Base-by-base conservation (phyloP, 53 echinoderm and acorn worm species). In the Actinopyga echinites region DNA sequence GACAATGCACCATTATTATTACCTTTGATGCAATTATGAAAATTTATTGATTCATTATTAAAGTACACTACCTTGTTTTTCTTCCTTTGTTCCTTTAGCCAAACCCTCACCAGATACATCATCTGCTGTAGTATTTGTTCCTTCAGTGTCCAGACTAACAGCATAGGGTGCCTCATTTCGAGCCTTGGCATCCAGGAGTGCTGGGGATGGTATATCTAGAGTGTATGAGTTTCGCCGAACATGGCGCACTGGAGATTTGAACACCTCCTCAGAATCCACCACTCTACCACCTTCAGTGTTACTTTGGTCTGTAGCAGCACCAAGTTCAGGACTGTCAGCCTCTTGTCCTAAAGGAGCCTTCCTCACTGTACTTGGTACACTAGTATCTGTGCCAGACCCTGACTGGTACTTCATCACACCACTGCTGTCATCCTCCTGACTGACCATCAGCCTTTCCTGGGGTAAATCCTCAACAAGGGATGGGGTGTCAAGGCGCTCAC, bases 141-240 rank as follows among this genome's bases (percentile, higher is more conserved):
- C 3, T 42, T 34, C 9, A 13, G 23, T 30, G 56, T 77, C 77
- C 29, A 77, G 28, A 55, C 58, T 69, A 21, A 13, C 2, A 17
- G 44, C 81, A 34, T 89, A 86, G 3, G 97, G 93, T 56, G 93
- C 97, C 45, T 94, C 90, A 66, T 92, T 90, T 25, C 94, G 82
- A 8, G 92, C 86, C 83, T 97, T 87, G 12, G 97, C 97, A 86
- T 90, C 91, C 7, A 97, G 80, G 24, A 97, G 75, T 3, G 97
- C 97, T 9, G 97, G 97, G 5, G 97, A 97, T 1, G 97, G 94
- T 32, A 92, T 86, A 30, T 97, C 94, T 45, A 97, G 42, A 33
- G 97, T 97, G 84, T 97, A 97, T 0, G 97, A 97, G 33, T 90
- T 83, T 55, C 90, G 83, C n/a, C 97, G 77, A 17, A 92, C 85